phyloP scores from a whole-genome alignment of 2,797 vertebrate genomes.

The Enteromius mattozi region DNA sequence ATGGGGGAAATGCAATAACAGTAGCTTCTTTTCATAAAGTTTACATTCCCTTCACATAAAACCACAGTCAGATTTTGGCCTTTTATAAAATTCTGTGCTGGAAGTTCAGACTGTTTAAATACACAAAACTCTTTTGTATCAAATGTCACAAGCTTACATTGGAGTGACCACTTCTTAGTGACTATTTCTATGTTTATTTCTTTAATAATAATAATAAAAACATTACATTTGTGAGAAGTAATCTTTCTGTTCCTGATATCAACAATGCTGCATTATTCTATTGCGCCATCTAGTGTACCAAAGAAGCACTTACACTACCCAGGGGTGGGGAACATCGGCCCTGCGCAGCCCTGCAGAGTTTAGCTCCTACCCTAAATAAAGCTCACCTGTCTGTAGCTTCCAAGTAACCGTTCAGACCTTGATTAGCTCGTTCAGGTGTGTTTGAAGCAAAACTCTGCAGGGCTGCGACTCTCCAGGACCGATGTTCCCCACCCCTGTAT shows the following conservation, averaged over 20 bases:
- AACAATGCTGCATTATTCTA: background rate
- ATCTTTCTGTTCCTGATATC: background rate
- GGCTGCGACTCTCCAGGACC: too few relatives aligned
- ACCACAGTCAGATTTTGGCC: background rate
- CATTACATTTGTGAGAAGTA: background rate
- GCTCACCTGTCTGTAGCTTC: too few relatives aligned
- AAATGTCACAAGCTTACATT: background rate
- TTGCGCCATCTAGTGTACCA: constrained; percentile 41
- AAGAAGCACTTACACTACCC: background rate
- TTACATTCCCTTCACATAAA: background rate
- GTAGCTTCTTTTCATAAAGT: background rate
- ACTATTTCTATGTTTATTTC: background rate
- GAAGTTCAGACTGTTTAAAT: background rate
- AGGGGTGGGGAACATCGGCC: too few relatives aligned
- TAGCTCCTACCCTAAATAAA: too few relatives aligned
- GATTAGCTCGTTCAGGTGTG: too few relatives aligned
- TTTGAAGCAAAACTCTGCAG: too few relatives aligned
- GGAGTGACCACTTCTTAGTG: background rate
- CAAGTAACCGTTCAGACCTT: too few relatives aligned
- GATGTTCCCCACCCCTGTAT: too few relatives aligned
- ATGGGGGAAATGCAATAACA: constrained; percentile 14
- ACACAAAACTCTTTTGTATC: background rate
- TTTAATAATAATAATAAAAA: background rate
- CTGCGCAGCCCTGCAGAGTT: too few relatives aligned
- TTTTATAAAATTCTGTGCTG: background rate